Evolutionary conservation across 2,888 invertebrate species (phyloP).

Genomic region (Blomia tropicalis): DNA sequence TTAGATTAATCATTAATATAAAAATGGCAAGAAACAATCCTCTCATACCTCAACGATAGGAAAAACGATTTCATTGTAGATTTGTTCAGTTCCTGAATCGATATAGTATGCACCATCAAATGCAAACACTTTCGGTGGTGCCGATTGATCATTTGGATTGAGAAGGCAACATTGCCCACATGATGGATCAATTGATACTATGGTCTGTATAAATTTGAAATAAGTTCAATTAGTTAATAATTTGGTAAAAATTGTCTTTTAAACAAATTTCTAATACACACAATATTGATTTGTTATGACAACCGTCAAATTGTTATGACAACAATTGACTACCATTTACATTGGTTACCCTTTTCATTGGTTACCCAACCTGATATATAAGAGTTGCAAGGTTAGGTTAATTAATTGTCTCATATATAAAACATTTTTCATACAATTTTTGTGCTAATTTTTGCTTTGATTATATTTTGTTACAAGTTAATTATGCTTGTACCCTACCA

Average conservation of each 20-base stretch:
- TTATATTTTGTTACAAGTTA: too few species aligned
- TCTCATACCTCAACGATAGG: conserved; percentile 60
- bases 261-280: neutral
- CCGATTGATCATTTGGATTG: conserved; percentile 46
- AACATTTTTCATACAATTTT: too few species aligned
- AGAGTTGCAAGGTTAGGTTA: too few species aligned
- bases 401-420: too few species aligned
- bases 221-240: conserved; percentile 25
- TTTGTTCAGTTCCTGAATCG: conserved; percentile 60
- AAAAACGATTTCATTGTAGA: conserved; percentile 73
- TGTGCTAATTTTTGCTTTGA: too few species aligned
- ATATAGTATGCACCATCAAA: conserved; percentile 69
- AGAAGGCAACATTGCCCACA: conserved; percentile 46
- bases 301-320: neutral
- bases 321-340: neutral
- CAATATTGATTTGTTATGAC: neutral
- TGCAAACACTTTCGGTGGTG: conserved; percentile 52
- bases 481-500: too few species aligned
- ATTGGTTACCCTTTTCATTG: too few species aligned
- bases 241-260: neutral
- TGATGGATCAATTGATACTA: conserved; percentile 49
- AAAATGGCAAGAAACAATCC: too few species aligned
- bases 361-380: too few species aligned
- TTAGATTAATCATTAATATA: neutral
- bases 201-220: conserved; percentile 47